Base-by-base conservation (phyloP, 1,140 invertebrate genomes). In the Maconellicoccus hirsutus region DNA sequence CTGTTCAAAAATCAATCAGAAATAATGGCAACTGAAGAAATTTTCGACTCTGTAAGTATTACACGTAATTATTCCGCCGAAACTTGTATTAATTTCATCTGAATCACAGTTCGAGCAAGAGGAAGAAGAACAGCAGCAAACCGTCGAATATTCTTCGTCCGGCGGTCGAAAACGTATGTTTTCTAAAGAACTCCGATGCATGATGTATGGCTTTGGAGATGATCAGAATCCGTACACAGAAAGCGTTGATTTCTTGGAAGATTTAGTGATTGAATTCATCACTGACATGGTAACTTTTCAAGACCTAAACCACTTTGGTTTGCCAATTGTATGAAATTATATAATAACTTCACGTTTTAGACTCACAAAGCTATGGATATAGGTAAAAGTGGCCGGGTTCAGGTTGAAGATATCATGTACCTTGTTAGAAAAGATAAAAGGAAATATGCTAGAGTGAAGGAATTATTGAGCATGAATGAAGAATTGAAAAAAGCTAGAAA, bases 191-290 rank as follows among this genome's bases (percentile, higher is more conserved):
- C 80, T 99, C 59, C 84, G 96, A 39, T 97, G 96, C 77, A 99
- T 99, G 96, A 98, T 99, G 94, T 99, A 96, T 81, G 97, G 97
- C 0, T 99, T 99, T 85, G 97, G 97, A n/a, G 97, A 99, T 82
- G 96, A 99, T 80, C 91, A 96, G 79, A 98, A 98, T 84, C 96
- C 97, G 0, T 98, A 97, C 77, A 98, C 96, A 25, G 96, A 99
- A 82, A 97, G 94, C 79, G 96, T 99, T 0, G 97, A 99, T 78
- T 84, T 98, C 52, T 82, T 99, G 14, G 97, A 99, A 83, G 95
- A 98, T 83, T 81, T 99, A 26, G 96, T 99, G 0, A 94, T 98
- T 74, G 94, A 98, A 82, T 99, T 95, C 80, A 96, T 99, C 23
- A 94, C 92, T 3, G 94, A 98, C 83, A 96, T 93, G 82, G 91